These are phyloP conservation scores for Ammodytes dubius DNA, from an alignment of 2,113 vertebrate species.

Conservation along the genomic window DNA sequence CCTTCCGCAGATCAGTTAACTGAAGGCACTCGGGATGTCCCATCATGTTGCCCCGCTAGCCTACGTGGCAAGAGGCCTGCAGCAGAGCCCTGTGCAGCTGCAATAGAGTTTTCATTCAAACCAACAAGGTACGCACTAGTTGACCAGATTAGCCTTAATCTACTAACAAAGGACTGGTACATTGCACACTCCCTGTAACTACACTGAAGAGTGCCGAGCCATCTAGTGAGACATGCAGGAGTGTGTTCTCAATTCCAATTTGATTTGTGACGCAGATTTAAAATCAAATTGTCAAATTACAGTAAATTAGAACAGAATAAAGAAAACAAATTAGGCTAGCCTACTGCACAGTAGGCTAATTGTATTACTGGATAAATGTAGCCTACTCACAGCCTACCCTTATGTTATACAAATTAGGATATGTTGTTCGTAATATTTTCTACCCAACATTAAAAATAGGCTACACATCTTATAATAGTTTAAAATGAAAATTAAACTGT, in stretches of 20 bases:
- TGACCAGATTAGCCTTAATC: background rate
- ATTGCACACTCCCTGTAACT: background rate
- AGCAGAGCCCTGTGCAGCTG: conserved; percentile 33
- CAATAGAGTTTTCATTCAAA: conserved; percentile 32
- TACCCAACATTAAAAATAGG: no score
- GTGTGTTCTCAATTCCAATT: background rate
- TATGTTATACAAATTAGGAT: no score
- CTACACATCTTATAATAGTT: no score
- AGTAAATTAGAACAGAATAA: background rate
- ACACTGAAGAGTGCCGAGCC: background rate
- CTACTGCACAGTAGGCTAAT: no score
- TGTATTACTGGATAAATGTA: no score
- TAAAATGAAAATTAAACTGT: no score
- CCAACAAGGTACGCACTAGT: conserved; percentile 20
- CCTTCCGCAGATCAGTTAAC: background rate
- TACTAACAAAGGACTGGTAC: background rate
- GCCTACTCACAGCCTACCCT: no score
- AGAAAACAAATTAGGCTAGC: background rate
- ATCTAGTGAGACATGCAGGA: background rate
- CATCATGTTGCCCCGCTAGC: conserved; percentile 41
- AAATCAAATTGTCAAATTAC: background rate
- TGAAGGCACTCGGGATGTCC: conserved; percentile 25
- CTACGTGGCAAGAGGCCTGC: conserved; percentile 78
- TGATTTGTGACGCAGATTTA: no score
- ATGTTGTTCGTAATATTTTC: no score